These are phyloP conservation scores for Pharmacophagus antenor DNA, from an alignment of 2,888 invertebrate genomes.

Conservation along the genomic window DNA sequence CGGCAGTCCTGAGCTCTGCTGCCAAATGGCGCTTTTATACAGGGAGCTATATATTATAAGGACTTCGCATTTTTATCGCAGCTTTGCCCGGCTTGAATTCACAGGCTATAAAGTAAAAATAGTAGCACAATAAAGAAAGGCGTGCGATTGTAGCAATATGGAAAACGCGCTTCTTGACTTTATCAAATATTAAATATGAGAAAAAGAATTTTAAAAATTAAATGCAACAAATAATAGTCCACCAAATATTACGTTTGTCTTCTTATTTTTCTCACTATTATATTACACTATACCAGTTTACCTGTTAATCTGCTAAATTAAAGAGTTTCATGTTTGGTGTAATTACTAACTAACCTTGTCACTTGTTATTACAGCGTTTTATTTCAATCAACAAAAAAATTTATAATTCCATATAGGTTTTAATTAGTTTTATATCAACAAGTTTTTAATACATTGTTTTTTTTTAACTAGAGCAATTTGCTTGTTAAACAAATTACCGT, in stretches of 20 bases:
- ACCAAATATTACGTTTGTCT: too few relatives aligned
- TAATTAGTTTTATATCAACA: too few relatives aligned
- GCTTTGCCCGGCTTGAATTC: slow-evolving; percentile 48
- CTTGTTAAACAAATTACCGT: too few relatives aligned
- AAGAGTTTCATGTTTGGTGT: too few relatives aligned
- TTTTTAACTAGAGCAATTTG: too few relatives aligned
- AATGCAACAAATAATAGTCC: background rate
- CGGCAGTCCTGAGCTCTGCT: slow-evolving; percentile 33
- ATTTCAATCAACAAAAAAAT: too few relatives aligned
- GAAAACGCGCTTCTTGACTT: slow-evolving; percentile 13
- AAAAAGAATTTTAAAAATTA: background rate
- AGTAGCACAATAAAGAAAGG: slow-evolving; percentile 30
- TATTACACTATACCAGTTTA: too few relatives aligned
- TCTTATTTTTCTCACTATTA: too few relatives aligned
- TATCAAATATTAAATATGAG: slow-evolving; percentile 11
- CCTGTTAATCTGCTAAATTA: background rate
- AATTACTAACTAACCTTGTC: too few relatives aligned
- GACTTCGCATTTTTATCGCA: slow-evolving; percentile 74
- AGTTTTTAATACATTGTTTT: too few relatives aligned
- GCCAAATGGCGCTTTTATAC: slow-evolving; percentile 41
- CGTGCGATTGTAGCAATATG: slow-evolving; percentile 25
- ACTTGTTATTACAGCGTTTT: too few relatives aligned
- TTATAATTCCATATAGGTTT: too few relatives aligned
- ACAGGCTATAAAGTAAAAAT: slow-evolving; percentile 31
- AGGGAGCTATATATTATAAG: slow-evolving; percentile 61